Evolutionary conservation across 2,888 invertebrate genomes (phyloP).

Genomic region (Leistus spinibarbis): DNA sequence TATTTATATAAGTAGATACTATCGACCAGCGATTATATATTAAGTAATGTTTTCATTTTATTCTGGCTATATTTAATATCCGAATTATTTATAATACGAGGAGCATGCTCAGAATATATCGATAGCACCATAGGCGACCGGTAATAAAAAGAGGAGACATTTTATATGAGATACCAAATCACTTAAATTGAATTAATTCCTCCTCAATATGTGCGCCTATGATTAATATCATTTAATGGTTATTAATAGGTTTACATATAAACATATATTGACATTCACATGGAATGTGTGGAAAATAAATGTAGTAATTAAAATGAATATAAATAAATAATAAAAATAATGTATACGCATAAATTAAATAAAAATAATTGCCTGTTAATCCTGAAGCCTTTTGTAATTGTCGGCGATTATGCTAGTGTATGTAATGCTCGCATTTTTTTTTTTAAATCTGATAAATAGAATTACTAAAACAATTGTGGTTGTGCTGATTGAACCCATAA

Average conservation of each 20-base stretch:
- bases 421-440: too few relatives aligned
- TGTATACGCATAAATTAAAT: too few relatives aligned
- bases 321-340: background rate
- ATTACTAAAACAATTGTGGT: too few relatives aligned
- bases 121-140: background rate
- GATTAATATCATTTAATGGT: background rate
- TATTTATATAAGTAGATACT: background rate
- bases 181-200: too few relatives aligned
- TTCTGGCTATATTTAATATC: too few relatives aligned
- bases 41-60: background rate
- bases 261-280: conserved; percentile 4
- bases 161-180: too few relatives aligned
- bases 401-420: too few relatives aligned
- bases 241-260: background rate
- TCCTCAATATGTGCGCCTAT: too few relatives aligned
- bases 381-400: too few relatives aligned
- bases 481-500: too few relatives aligned
- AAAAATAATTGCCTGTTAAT: background rate
- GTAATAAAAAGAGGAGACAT: too few relatives aligned
- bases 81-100: background rate
- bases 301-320: background rate
- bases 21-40: conserved; percentile 1
- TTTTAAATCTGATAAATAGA: too few relatives aligned
- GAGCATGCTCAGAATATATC: background rate
- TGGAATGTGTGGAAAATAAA: background rate